Conservation (phyloP, 2,797 vertebrate genomes). For the Darevskia mixta region DNA sequence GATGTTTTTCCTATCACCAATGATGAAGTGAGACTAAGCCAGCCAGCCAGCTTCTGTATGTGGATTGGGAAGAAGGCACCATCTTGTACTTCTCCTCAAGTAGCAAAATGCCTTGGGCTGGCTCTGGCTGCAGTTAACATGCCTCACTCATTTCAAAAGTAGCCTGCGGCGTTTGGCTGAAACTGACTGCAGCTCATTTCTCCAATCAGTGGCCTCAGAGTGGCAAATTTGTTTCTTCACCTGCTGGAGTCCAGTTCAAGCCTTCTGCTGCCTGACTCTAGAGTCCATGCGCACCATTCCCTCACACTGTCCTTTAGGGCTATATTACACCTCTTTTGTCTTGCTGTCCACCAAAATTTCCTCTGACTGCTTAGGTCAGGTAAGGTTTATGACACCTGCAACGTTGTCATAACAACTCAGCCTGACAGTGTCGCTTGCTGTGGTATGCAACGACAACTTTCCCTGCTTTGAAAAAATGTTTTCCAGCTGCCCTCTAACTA, state of each 20-base stretch:
- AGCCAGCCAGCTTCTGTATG: too few species aligned
- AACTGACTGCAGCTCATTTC: too few species aligned
- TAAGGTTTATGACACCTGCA: conserved; percentile 22
- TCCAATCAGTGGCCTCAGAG: too few species aligned
- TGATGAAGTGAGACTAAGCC: too few species aligned
- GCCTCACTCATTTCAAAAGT: too few species aligned
- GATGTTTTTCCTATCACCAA: too few species aligned
- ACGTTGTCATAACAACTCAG: conserved; percentile 32
- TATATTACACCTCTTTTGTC: background rate
- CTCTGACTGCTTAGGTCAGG: background rate
- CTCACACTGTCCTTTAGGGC: background rate
- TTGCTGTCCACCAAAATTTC: background rate
- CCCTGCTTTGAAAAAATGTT: conserved; percentile 18
- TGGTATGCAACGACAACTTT: background rate
- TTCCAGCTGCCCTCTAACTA: conserved; percentile 21
- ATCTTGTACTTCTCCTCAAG: too few species aligned
- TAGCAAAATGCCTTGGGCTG: too few species aligned
- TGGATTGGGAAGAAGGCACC: too few species aligned
- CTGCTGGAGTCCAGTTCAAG: background rate
- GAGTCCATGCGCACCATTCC: background rate
- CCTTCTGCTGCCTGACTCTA: background rate
- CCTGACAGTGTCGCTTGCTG: conserved; percentile 11
- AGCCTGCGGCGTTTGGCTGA: too few species aligned
- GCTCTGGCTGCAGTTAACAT: too few species aligned
- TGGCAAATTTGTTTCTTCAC: background rate